Percentiles rank a stretch among this genome's conserved stretches.
Evolutionary conservation across 2,888 invertebrate genomes (phyloP).

Genomic region (Acanthosoma haemorrhoidale): DNA sequence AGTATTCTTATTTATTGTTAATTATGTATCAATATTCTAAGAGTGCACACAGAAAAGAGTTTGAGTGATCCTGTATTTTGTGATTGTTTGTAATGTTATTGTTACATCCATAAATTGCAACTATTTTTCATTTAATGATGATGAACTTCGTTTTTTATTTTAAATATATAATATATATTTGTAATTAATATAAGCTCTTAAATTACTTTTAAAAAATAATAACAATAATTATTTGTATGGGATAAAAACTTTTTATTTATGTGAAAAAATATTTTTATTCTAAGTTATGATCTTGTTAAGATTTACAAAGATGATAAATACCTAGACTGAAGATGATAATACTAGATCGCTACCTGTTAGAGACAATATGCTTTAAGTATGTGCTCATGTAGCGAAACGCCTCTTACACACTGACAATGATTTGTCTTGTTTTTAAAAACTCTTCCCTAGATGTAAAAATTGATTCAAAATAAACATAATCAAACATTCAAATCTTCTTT

Average conservation of each 20-base stretch:
- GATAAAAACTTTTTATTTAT: neutral
- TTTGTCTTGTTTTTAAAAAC: neutral
- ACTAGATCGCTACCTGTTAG: neutral
- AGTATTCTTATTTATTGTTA: neutral
- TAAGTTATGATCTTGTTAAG: neutral
- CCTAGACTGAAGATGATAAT: neutral
- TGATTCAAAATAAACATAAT: neutral
- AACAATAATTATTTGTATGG: neutral
- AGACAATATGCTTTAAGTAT: neutral
- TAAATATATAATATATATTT: neutral
- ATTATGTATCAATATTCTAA: too few species aligned
- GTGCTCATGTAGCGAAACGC: too few species aligned
- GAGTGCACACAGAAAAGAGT: too few species aligned
- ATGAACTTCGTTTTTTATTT: neutral
- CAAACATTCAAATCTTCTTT: neutral
- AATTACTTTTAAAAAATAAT: neutral
- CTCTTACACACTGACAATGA: too few species aligned
- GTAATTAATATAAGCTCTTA: neutral
- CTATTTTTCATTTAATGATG: neutral
- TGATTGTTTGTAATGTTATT: too few species aligned
- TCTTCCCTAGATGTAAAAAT: slow-evolving; percentile 8
- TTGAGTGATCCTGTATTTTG: too few species aligned
- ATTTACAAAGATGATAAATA: neutral
- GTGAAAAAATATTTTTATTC: slow-evolving; percentile 1
- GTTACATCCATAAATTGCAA: neutral